Base-by-base conservation (phyloP, 2,797 vertebrate species). In the Otus scops region DNA sequence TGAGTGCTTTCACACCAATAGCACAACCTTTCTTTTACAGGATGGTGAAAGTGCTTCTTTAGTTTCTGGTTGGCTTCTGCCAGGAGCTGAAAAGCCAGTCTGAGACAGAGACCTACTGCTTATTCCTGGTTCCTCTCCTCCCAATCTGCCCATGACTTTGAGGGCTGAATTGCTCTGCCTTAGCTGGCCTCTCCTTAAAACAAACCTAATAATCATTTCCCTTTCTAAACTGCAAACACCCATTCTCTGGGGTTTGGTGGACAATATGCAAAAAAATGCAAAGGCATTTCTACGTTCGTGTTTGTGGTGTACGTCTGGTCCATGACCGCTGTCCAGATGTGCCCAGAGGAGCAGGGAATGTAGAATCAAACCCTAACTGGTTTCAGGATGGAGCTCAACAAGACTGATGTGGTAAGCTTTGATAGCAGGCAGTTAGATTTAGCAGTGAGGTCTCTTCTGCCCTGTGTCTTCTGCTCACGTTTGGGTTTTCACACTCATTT, bases 1-100 rank as follows among this genome's bases (percentile, higher is more conserved):
- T 0, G 20, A 34, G 18, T 0, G 4, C 20, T 78, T 71, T 50
- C 12, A 2, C 1, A 2, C 56, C 91, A 78, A 28, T 0, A 38
- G 41, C 57, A 86, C 59, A 50, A 8, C 17, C 21, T 63, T 71
- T 28, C 30, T 61, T 13, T 19, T 27, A 7, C 32, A 56, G 47
- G 39, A 6, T 13, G 43, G 57, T 59, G 61, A 78, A 83, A 88
- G 5, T 12, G 27, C 10, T 82, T 76, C 43, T 76, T 70, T 21
- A 77, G 65, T 12, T 45, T 28, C 23, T 6, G 15, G 7, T 4
- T 30, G 45, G n/a, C 3, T 85, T 85, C 36, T 53, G n/a, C 32
- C 24, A 4, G 5, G 60, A 85, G 51, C 54, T 60, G 63, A 50
- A 83, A 89, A 79, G 32, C 12, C 22, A 8, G n/a, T 63, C 34